These are phyloP conservation scores for Lagorchestes hirsutus DNA, from an alignment of 2,797 vertebrate genomes.

Conservation along the genomic window DNA sequence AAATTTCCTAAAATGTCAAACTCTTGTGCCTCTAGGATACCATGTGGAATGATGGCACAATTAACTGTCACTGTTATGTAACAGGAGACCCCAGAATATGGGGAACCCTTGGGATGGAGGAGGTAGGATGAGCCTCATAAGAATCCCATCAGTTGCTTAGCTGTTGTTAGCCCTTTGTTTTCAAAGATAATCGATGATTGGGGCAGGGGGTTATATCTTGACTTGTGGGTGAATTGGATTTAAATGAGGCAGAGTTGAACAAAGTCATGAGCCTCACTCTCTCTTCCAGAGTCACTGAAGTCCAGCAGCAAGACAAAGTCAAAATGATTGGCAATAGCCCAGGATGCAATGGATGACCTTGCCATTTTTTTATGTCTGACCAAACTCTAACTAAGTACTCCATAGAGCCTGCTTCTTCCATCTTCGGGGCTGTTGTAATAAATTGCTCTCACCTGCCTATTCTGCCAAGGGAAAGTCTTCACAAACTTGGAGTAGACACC, in stretches of 20 bases:
- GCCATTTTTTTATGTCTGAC: not conserved
- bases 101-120: too few relatives aligned
- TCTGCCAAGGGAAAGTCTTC: not conserved
- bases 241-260: not conserved
- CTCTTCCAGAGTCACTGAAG: not conserved
- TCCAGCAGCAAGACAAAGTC: not conserved
- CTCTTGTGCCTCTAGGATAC: not conserved
- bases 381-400: too few relatives aligned
- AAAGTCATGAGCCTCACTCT: not conserved
- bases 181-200: not conserved
- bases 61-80: not conserved
- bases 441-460: not conserved
- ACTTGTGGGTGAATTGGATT: not conserved
- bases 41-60: slow-evolving; percentile 30
- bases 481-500: not conserved
- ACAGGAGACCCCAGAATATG: too few relatives aligned
- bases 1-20: slow-evolving; percentile 43
- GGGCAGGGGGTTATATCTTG: not conserved
- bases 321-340: not conserved
- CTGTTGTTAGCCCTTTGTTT: not conserved
- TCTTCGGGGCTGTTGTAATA: not conserved
- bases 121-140: too few relatives aligned
- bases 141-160: too few relatives aligned
- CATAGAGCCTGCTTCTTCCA: too few relatives aligned
- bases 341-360: not conserved